Conservation (phyloP, 2,797 vertebrate species). For the Mormyrus proboscirostris region DNA sequence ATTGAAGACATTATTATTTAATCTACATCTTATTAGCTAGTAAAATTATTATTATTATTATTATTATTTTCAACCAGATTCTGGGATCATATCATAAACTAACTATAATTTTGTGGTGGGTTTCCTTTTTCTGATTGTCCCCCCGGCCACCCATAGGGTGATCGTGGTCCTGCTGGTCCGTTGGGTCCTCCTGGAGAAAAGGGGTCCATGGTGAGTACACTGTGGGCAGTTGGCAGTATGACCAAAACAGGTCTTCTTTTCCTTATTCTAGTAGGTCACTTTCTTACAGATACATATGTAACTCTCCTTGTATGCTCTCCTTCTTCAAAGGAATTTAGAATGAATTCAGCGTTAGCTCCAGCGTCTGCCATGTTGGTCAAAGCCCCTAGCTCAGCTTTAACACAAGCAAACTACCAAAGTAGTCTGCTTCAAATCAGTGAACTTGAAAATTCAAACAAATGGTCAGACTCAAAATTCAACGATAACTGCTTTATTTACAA, state of each 20-base stretch:
- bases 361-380: background rate
- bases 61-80: background rate
- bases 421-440: background rate
- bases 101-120: background rate
- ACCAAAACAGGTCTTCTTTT: background rate
- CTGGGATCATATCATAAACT: background rate
- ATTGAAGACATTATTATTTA: background rate
- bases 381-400: background rate
- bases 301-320: background rate
- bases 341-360: background rate
- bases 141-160: conserved; percentile 66
- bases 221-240: background rate
- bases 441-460: background rate
- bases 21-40: background rate
- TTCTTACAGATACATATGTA: background rate
- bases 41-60: conserved; percentile 2
- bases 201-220: conserved; percentile 71
- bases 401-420: background rate
- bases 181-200: conserved; percentile 81
- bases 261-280: background rate
- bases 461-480: background rate
- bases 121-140: background rate
- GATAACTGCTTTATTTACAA: background rate
- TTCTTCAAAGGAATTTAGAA: background rate
- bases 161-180: conserved; percentile 81